These are phyloP conservation scores for Oxyteleia sp. DNA, from an alignment of 2,888 invertebrate species.

Conservation along the genomic window DNA sequence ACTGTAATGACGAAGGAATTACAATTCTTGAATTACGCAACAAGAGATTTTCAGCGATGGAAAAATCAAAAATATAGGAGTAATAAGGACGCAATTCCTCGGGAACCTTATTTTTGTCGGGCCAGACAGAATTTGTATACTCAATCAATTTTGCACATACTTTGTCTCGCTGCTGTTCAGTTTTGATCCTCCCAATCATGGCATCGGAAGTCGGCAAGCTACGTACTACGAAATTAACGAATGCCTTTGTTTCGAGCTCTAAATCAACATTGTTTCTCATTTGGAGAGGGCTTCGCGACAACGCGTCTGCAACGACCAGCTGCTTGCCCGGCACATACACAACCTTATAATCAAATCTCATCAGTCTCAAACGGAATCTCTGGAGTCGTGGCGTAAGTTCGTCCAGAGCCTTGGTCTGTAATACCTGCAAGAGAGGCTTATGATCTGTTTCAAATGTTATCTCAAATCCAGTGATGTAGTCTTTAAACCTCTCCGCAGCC, in stretches of 20 bases:
- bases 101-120: constrained; percentile 40
- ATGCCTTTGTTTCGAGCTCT: constrained; percentile 13
- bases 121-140: constrained; percentile 52
- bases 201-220: constrained; percentile 55
- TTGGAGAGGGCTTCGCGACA: constrained; percentile 72
- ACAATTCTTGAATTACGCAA: constrained; percentile 69
- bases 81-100: constrained; percentile 52
- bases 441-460: constrained; percentile 83
- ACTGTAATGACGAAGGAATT: constrained; percentile 68
- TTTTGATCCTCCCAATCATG: constrained; percentile 60
- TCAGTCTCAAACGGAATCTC: constrained; percentile 79
- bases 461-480: constrained; percentile 80
- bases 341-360: constrained; percentile 78
- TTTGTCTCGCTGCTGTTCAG: constrained; percentile 57
- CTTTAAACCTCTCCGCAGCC: constrained; percentile 81
- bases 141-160: constrained; percentile 50
- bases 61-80: constrained; percentile 60
- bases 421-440: constrained; percentile 82
- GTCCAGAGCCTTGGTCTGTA: constrained; percentile 81
- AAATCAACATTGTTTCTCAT: constrained; percentile 12
- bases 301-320: constrained; percentile 78
- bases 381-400: constrained; percentile 83
- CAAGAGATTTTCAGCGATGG: constrained; percentile 63
- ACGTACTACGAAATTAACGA: constrained; percentile 48
- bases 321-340: constrained; percentile 79